Percentiles rank a stretch among this genome's conserved stretches.
These are phyloP conservation scores for Mycetomoellerius zeteki DNA, from an alignment of 1,140 invertebrate species.

Conservation along the genomic window DNA sequence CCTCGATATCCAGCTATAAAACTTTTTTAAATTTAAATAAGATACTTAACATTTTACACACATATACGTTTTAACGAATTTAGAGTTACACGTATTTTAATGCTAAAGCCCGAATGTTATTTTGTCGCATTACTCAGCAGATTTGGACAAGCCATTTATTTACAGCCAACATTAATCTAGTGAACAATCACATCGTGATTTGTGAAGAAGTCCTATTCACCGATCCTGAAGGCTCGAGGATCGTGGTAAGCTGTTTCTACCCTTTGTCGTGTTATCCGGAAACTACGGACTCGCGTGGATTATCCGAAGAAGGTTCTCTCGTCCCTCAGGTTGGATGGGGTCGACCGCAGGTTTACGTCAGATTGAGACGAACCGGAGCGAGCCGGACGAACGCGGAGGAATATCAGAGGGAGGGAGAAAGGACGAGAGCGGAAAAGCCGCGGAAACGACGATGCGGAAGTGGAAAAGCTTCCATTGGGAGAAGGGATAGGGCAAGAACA, in stretches of 20 bases:
- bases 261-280: conserved; percentile 63
- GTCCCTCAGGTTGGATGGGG: conserved; percentile 28
- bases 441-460: conserved; percentile 62
- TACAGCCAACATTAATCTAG: conserved; percentile 42
- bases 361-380: conserved; percentile 43
- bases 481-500: conserved; percentile 46
- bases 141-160: conserved; percentile 40
- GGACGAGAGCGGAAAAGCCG: conserved; percentile 53
- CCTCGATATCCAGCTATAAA: background rate
- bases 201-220: conserved; percentile 39
- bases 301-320: conserved; percentile 65
- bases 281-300: conserved; percentile 62
- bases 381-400: conserved; percentile 16
- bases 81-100: background rate
- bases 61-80: background rate
- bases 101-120: background rate
- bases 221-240: conserved; percentile 33
- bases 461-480: conserved; percentile 67
- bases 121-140: background rate
- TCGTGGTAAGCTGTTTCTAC: conserved; percentile 39
- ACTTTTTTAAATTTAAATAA: background rate
- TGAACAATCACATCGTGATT: conserved; percentile 46
- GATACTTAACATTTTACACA: too few relatives aligned
- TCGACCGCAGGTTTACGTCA: conserved; percentile 64
- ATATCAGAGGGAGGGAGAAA: background rate